Percentiles rank a stretch among this genome's conserved stretches.
These are phyloP conservation scores for Hemitrygon akajei DNA, from an alignment of 2,797 vertebrate genomes.

Conservation along the genomic window DNA sequence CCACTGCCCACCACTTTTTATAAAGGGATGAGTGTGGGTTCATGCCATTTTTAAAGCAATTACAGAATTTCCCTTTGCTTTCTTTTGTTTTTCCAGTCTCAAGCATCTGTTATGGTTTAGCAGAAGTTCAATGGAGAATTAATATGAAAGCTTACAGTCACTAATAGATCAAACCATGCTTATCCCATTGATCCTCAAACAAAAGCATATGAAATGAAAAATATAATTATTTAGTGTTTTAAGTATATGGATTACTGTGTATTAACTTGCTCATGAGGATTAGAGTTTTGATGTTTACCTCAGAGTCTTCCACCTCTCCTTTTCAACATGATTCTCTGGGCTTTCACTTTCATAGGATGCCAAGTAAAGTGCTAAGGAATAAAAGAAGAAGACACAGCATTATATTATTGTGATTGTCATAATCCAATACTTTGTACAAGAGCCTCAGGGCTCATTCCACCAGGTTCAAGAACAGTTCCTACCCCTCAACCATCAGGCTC, in stretches of 20 bases:
- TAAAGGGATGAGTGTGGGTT: background rate
- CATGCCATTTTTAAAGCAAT: background rate
- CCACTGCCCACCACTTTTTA: background rate
- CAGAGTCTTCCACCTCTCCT: conserved; percentile 91
- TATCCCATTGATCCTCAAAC: background rate
- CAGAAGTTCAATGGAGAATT: conserved; percentile 1
- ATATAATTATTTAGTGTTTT: background rate
- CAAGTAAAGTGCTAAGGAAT: conserved; percentile 72
- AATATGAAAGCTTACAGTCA: background rate
- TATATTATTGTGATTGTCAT: conserved; percentile 38
- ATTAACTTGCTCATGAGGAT: background rate
- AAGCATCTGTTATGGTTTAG: background rate
- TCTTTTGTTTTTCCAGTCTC: background rate
- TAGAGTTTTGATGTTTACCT: conserved; percentile 61
- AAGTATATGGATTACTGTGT: background rate
- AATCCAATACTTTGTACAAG: background rate
- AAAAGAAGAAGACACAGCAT: conserved; percentile 45
- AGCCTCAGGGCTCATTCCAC: too few relatives aligned
- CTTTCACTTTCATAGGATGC: conserved; percentile 89
- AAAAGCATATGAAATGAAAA: background rate
- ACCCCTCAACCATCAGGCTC: too few relatives aligned
- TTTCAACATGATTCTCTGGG: conserved; percentile 88
- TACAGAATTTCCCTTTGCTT: background rate
- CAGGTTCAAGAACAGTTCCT: too few relatives aligned
- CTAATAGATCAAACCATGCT: conserved; percentile 9